A percentile compares a stretch with the other conserved stretches of the same genome.
These are phyloP conservation scores for Pavo muticus DNA, from an alignment of 2,113 vertebrate species.

Conservation along the genomic window DNA sequence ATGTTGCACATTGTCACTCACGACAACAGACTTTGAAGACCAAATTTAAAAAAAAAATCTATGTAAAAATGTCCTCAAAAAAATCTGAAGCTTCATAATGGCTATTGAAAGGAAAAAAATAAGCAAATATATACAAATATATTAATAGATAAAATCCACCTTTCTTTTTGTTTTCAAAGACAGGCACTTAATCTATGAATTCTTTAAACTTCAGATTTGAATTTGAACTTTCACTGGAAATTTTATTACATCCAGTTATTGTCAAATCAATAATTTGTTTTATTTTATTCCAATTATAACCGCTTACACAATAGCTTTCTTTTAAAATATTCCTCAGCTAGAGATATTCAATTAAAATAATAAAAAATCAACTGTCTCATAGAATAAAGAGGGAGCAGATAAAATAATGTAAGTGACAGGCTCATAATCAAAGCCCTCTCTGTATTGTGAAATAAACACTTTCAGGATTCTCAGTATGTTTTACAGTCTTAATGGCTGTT, in stretches of 20 bases:
- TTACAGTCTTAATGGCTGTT: conserved; percentile 69
- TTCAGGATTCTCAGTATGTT: conserved; percentile 44
- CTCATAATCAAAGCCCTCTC: conserved; percentile 37
- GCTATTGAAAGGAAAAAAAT: not conserved
- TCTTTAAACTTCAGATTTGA: not conserved
- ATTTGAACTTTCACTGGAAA: not conserved
- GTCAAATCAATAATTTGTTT: conserved; percentile 26
- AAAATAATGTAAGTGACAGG: conserved; percentile 13
- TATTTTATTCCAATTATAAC: conserved; percentile 33
- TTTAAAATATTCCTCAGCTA: conserved; percentile 33
- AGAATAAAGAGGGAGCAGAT: conserved; percentile 39
- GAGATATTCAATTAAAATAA: conserved; percentile 11
- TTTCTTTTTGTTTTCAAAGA: not conserved
- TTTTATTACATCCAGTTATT: conserved; percentile 13
- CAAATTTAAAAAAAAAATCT: not conserved
- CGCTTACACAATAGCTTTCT: not conserved
- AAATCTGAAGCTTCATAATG: not conserved
- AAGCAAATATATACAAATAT: not conserved
- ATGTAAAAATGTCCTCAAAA: not conserved
- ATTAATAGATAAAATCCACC: not conserved
- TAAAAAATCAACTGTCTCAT: not conserved
- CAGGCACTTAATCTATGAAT: not conserved
- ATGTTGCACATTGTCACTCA: not conserved
- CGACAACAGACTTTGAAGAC: not conserved
- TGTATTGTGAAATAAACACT: conserved; percentile 68